These are phyloP conservation scores for Prionace glauca DNA, from an alignment of 2,797 vertebrate species.

Conservation along the genomic window DNA sequence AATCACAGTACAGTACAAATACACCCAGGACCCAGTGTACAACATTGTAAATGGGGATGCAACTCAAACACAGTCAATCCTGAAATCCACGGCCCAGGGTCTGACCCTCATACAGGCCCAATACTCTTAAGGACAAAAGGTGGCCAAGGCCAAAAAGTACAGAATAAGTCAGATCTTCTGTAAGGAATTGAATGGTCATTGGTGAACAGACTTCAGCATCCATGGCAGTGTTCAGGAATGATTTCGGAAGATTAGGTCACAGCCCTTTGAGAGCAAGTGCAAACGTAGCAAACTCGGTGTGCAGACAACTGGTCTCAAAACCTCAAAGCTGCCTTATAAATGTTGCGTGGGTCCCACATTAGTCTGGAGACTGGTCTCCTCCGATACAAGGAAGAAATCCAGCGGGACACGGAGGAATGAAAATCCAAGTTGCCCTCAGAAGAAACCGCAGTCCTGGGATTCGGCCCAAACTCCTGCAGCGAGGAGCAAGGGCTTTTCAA, in stretches of 20 bases:
- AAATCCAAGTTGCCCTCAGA: not conserved
- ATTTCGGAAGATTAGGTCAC: conserved; percentile 11
- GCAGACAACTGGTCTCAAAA: not conserved
- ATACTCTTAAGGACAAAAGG: conserved; percentile 20
- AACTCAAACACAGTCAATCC: not conserved
- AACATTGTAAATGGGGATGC: not conserved
- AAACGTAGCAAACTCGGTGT: not conserved
- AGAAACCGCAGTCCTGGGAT: not conserved
- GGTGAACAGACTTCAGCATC: not conserved
- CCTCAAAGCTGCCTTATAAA: not conserved
- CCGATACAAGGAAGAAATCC: not conserved
- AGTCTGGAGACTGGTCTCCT: not conserved
- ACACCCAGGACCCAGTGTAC: conserved; percentile 11
- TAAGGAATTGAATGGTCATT: conserved; percentile 1
- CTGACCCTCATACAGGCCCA: not conserved
- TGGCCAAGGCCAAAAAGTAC: not conserved
- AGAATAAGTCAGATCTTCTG: not conserved
- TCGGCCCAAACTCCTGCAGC: not conserved
- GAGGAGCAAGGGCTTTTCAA: not conserved
- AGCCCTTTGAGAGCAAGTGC: conserved; percentile 28
- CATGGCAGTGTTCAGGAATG: conserved; percentile 12
- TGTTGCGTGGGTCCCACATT: not conserved
- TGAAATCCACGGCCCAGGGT: not conserved
- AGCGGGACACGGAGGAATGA: not conserved
- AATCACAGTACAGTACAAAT: not conserved